Base-by-base conservation (phyloP, 2,888 invertebrate species). In the Archips crataeganus region DNA sequence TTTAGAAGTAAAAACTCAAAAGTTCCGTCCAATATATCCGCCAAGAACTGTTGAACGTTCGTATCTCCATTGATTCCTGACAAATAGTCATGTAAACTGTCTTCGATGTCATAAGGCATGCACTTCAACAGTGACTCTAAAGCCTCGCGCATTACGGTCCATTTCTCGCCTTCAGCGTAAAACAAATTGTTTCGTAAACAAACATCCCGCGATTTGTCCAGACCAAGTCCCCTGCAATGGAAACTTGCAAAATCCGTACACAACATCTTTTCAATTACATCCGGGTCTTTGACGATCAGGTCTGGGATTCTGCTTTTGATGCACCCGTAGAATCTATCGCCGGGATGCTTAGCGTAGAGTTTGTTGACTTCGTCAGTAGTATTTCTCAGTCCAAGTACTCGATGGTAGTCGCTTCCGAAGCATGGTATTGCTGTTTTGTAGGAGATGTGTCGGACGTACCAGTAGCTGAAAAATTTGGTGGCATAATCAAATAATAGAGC, bases 141-240 rank as follows among this genome's bases (percentile, higher is more conserved):
- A 68, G 88, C 87, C 36, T 85, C 84, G 1, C 91, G 87, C 77
- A 93, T 77, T 82, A 93, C 79, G 79, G 91, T 92, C 92, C 94
- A 93, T 76, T 93, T 94, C 87, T 93, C 93, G 51, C 90, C 93
- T 79, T 94, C 92, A 23, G 91, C 87, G 80, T 93, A 93, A 87
- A 93, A 94, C 87, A 93, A 90, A 92, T 94, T 94, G 92, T 94
- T 91, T 90, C 90, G 90, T 90, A 94, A 87, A 91, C 93, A 94
- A 92, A 93, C 90, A 93, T 94, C 94, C 89, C 85, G 87, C 86
- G 94, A 93, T 90, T 92, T 93, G 90, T 92, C 92, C 88, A 94
- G 89, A 85, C 87, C 89, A 80, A 91, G 89, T 82, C 94, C 94
- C 86, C 94, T 87, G 84, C 90, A 88, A 87, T 92, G 90, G 90